Evolutionary conservation across 1,140 invertebrate species (phyloP).

Genomic region (Pollicipes pollicipes): DNA sequence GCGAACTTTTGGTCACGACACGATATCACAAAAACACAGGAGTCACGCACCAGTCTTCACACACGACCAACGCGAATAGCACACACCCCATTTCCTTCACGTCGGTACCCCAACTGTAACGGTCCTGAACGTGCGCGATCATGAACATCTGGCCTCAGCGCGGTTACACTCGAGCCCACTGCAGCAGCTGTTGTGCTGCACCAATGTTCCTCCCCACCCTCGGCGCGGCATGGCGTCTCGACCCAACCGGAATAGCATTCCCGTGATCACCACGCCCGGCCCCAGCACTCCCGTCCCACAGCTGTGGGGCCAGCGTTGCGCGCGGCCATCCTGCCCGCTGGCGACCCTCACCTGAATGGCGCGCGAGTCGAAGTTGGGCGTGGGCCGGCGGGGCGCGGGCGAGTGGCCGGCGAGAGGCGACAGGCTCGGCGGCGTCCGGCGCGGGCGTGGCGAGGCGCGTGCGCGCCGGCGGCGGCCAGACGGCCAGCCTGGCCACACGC

Average conservation of each 20-base stretch:
- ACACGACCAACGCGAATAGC: too few relatives aligned
- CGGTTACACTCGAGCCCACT: neutral
- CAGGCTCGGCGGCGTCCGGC: neutral
- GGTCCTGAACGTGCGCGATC: too few relatives aligned
- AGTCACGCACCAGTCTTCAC: neutral
- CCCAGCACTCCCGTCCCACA: neutral
- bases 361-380: neutral
- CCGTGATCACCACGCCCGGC: neutral
- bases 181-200: neutral
- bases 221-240: too few relatives aligned
- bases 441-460: neutral
- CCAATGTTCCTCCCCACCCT: too few relatives aligned
- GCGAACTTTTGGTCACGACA: neutral
- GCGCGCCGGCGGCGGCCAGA: neutral
- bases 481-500: neutral
- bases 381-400: neutral
- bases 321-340: too few relatives aligned
- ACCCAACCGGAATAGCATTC: neutral
- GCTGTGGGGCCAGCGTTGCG: too few relatives aligned
- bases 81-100: too few relatives aligned
- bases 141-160: too few relatives aligned
- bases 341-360: neutral
- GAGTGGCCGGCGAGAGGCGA: neutral
- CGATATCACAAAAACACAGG: too few relatives aligned
- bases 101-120: too few relatives aligned